Base-by-base conservation (phyloP, 2,888 invertebrate genomes). In the Scelioninae gen. 1 region DNA sequence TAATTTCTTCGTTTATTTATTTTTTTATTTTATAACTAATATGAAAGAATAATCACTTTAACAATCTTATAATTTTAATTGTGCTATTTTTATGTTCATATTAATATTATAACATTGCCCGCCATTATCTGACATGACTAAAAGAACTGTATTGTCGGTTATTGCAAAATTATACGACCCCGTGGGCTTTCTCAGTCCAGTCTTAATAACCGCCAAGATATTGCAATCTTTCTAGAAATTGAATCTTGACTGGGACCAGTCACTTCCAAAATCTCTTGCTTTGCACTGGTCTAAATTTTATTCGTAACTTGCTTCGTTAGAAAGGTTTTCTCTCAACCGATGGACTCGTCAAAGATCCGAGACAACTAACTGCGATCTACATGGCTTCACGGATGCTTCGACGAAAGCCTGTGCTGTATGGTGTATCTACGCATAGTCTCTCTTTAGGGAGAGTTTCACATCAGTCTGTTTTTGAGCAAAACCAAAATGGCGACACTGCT, bases 121-220 rank as follows among this genome's bases (percentile, higher is more conserved):
- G 13, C n/a, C 45, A 5, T 13, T 45, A 15, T n/a, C n/a, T 5
- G 15, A n/a, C 9, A 51, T 55, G 3, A 55, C 53, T 8, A 55
- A 31, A n/a, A 10, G 53, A 11, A 55, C 53, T 0, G 13, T 31
- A 1, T n/a, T 55, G 5, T 55, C 32, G 11, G 8, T 5, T 0
- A 32, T 55, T 16, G 53, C 53, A n/a, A 31, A 32, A 4, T 32
- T 32, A 6, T 55, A 11, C 13, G 53, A 55, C 32, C 53, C 29
- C 13, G 2, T 55, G 13, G 53, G 32, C 1, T 32, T n/a, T n/a
- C 13, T 55, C 13, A 55, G 53, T 29, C 53, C 32, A 2, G 53
- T 55, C 4, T 10, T 51, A 1, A 16, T 29, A 1, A 9, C 11
- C 5, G 23, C 51, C 1, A 51, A 47, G 15, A 47, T 47, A 1